Evolutionary conservation across 2,888 invertebrate genomes (phyloP).

Genomic region (Cyclophora punctaria): DNA sequence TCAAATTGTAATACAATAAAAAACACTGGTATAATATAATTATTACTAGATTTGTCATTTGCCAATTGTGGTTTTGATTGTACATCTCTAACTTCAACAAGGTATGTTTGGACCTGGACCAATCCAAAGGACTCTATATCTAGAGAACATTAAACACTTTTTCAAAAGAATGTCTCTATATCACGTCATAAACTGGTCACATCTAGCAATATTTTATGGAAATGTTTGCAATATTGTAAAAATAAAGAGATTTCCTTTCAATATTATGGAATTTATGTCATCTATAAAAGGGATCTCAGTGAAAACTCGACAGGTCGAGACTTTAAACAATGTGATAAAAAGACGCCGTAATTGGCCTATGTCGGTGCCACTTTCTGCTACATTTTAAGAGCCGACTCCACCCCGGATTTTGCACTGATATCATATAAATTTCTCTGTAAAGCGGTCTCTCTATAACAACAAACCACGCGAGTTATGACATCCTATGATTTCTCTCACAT

Average conservation of each 20-base stretch:
- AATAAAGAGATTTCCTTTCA: conserved; percentile 44
- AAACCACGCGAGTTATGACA: conserved; percentile 5
- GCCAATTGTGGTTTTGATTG: too few relatives aligned
- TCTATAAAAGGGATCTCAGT: conserved; percentile 55
- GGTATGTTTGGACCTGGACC: too few relatives aligned
- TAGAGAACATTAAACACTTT: too few relatives aligned
- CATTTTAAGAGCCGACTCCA: conserved; percentile 19
- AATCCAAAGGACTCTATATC: too few relatives aligned
- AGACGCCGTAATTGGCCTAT: conserved; percentile 50
- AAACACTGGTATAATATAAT: too few relatives aligned
- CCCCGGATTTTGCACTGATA: conserved; percentile 10
- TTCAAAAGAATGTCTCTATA: too few relatives aligned
- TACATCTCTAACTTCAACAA: too few relatives aligned
- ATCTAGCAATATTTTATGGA: neutral
- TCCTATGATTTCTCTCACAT: conserved; percentile 8
- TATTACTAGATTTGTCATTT: too few relatives aligned
- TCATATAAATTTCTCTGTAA: conserved; percentile 4
- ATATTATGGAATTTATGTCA: conserved; percentile 35
- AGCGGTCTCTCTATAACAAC: conserved; percentile 12
- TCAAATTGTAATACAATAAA: neutral
- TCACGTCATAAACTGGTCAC: too few relatives aligned
- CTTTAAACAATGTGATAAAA: conserved; percentile 59
- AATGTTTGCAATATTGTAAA: too few relatives aligned
- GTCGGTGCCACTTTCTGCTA: conserved; percentile 48
- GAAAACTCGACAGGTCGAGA: conserved; percentile 49